phyloP scores from a whole-genome alignment of 2,888 invertebrate species.

The Lucinisca nassula region DNA sequence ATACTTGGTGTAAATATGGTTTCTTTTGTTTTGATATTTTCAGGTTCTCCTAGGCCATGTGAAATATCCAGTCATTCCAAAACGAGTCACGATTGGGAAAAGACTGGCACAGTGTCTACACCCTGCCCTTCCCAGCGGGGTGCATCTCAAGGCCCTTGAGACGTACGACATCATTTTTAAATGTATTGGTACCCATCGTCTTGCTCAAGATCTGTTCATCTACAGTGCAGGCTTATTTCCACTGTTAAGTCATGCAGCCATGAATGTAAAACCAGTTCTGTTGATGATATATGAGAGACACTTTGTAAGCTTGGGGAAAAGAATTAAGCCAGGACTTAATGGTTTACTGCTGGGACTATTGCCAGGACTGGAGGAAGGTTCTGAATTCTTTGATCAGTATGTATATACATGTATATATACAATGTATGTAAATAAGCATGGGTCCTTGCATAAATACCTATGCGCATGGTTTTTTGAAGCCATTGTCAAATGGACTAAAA shows the following conservation, averaged over 20 bases:
- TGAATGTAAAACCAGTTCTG: conserved; percentile 95
- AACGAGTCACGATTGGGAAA: conserved; percentile 96
- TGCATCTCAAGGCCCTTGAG: conserved; percentile 96
- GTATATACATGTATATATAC: too few relatives aligned
- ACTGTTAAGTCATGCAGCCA: conserved; percentile 95
- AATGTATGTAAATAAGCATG: too few relatives aligned
- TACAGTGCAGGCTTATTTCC: conserved; percentile 95
- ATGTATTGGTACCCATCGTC: conserved; percentile 93
- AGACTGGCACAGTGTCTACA: conserved; percentile 97
- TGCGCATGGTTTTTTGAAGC: too few relatives aligned
- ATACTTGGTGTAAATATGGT: too few relatives aligned
- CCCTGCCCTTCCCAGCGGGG: conserved; percentile 96
- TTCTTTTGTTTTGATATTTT: too few relatives aligned
- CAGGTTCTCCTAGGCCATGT: conserved; percentile 94
- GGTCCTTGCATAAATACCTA: too few relatives aligned
- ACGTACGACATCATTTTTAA: conserved; percentile 97
- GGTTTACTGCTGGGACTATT: conserved; percentile 96
- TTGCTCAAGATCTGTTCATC: conserved; percentile 95
- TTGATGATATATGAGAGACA: conserved; percentile 95
- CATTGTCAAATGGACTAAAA: too few relatives aligned
- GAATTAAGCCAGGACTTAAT: conserved; percentile 93
- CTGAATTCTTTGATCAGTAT: conserved; percentile 94
- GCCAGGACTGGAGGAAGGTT: conserved; percentile 95
- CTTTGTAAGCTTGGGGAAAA: conserved; percentile 94
- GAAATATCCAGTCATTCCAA: conserved; percentile 95